phyloP scores from a whole-genome alignment of 2,888 invertebrate species.

The Molanna angustata region DNA sequence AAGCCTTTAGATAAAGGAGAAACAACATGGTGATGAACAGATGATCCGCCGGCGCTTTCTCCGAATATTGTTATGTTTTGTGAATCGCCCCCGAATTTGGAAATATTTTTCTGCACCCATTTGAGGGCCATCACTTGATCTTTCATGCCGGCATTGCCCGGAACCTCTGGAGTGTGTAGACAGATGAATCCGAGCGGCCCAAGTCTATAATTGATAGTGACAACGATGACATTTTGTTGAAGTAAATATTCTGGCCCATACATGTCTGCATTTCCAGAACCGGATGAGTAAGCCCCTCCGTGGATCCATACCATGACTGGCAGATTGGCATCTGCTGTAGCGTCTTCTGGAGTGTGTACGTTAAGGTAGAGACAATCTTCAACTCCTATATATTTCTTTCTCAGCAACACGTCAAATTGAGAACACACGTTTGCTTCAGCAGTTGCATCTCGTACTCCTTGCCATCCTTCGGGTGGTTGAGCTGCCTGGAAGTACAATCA shows the following conservation, averaged over 20 bases:
- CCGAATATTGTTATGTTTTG: conserved; percentile 23
- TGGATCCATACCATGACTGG: conserved; percentile 28
- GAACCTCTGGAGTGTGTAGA: conserved; percentile 17
- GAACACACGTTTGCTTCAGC: conserved; percentile 8
- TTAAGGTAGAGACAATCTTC: conserved; percentile 18
- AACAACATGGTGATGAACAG: conserved; percentile 12
- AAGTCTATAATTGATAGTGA: conserved; percentile 25
- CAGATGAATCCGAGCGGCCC: conserved; percentile 23
- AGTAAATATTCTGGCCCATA: conserved; percentile 23
- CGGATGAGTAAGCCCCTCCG: conserved; percentile 23
- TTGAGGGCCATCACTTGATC: conserved; percentile 23
- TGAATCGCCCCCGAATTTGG: conserved; percentile 22
- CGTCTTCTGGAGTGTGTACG: conserved; percentile 4
- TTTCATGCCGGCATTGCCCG: conserved; percentile 26
- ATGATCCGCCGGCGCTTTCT: conserved; percentile 25
- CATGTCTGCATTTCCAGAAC: conserved; percentile 13
- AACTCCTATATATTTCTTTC: conserved; percentile 3
- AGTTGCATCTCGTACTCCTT: conserved; percentile 17
- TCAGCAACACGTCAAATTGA: conserved; percentile 2
- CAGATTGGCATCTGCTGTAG: background rate
- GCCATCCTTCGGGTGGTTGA: conserved; percentile 16
- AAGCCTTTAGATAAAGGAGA: conserved; percentile 16
- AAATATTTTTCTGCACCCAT: conserved; percentile 24
- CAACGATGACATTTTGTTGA: conserved; percentile 17
- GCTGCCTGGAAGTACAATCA: conserved; percentile 17